These are phyloP conservation scores for Hirtodrosophila trivittata DNA, from an alignment of 2,888 invertebrate species.

Conservation along the genomic window DNA sequence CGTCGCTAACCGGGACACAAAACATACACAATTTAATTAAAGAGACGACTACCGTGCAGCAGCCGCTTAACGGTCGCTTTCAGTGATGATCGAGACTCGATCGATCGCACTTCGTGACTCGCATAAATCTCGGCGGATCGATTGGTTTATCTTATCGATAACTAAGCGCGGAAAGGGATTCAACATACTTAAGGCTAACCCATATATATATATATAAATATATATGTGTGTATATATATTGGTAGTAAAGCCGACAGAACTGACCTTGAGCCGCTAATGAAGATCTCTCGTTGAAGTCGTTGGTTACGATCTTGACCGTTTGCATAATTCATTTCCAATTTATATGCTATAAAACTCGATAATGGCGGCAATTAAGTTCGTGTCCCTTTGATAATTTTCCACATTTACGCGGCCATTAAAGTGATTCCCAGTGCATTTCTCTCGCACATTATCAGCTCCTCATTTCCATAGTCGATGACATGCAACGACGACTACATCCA, in stretches of 20 bases:
- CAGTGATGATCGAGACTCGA: constrained; percentile 6
- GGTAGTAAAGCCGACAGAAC: neutral
- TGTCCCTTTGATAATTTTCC: constrained; percentile 77
- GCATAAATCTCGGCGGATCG: constrained; percentile 54
- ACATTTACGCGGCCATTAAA: constrained; percentile 78
- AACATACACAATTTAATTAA: constrained; percentile 78
- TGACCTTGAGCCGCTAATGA: constrained; percentile 49
- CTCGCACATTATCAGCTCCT: constrained; percentile 59
- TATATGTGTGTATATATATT: neutral
- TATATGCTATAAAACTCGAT: constrained; percentile 74
- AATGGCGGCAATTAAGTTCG: constrained; percentile 80
- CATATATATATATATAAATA: constrained; percentile 1
- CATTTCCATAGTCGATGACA: constrained; percentile 66
- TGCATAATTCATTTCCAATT: constrained; percentile 79
- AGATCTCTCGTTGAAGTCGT: constrained; percentile 37
- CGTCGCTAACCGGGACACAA: constrained; percentile 47
- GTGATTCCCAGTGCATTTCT: constrained; percentile 71
- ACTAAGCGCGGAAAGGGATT: neutral
- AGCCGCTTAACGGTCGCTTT: constrained; percentile 25
- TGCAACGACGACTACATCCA: constrained; percentile 26
- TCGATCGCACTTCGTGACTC: constrained; percentile 44
- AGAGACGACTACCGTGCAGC: constrained; percentile 67
- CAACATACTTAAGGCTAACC: neutral
- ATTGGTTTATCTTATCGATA: constrained; percentile 37
- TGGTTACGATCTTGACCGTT: constrained; percentile 31